These are phyloP conservation scores for Meloidogyne exigua DNA, from an alignment of 1,140 invertebrate genomes.

Conservation along the genomic window DNA sequence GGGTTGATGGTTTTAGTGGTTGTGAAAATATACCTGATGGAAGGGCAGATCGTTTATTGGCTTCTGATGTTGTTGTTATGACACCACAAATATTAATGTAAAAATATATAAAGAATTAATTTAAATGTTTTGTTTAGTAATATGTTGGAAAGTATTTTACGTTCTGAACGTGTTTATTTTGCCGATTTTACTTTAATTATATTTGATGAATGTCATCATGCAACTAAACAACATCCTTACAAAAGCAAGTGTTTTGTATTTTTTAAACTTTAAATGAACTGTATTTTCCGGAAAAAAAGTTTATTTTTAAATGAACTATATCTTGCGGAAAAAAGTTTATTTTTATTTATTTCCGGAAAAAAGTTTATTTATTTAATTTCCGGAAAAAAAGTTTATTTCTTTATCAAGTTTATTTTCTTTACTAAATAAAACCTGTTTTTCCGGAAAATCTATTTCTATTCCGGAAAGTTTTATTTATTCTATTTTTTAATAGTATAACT, in stretches of 20 bases:
- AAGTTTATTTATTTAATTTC: not conserved
- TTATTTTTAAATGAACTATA: not conserved
- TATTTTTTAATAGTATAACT: not conserved
- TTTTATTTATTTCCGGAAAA: not conserved
- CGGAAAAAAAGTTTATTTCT: not conserved
- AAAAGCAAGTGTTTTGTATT: constrained; percentile 31
- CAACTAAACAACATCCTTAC: constrained; percentile 41
- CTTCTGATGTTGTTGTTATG: constrained; percentile 46
- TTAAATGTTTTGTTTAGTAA: constrained; percentile 32
- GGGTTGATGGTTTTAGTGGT: constrained; percentile 42
- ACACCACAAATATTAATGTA: constrained; percentile 53
- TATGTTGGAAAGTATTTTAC: constrained; percentile 45
- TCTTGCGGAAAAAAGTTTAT: not conserved
- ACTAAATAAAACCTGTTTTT: too few species aligned
- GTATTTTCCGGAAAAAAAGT: not conserved
- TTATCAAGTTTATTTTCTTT: not conserved
- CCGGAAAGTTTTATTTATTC: not conserved
- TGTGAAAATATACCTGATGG: constrained; percentile 31
- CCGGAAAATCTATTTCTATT: not conserved
- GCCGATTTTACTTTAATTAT: constrained; percentile 49
- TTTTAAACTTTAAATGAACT: too few species aligned
- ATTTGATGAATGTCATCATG: constrained; percentile 57
- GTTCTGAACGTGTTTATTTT: constrained; percentile 38
- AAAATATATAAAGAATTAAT: not conserved
- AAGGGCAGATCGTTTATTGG: constrained; percentile 32